These are phyloP conservation scores for Malurus elegans DNA, from an alignment of 2,113 vertebrate species.

Conservation along the genomic window DNA sequence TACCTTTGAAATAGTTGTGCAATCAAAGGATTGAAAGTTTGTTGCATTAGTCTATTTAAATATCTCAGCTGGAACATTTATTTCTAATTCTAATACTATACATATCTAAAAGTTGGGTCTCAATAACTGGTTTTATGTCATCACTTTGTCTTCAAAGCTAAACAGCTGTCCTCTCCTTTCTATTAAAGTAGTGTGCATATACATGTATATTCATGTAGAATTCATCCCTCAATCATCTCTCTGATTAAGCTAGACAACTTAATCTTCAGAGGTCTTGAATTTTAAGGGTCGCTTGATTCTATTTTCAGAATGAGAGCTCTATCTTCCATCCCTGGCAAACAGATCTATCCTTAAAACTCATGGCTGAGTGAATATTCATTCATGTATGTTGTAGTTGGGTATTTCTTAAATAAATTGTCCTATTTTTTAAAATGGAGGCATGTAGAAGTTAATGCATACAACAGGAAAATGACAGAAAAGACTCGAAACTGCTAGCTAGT, in stretches of 20 bases:
- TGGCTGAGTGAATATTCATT: neutral
- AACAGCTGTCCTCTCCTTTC: neutral
- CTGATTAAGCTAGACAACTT: neutral
- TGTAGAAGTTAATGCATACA: neutral
- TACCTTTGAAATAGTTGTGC: neutral
- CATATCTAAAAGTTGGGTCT: neutral
- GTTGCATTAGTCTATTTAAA: neutral
- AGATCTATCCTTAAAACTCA: neutral
- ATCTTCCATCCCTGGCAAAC: neutral
- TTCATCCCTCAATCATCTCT: neutral
- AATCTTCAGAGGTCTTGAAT: neutral
- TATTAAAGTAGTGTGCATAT: neutral
- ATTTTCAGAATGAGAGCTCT: slow-evolving; percentile 12
- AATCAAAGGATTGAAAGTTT: neutral
- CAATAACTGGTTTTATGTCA: neutral
- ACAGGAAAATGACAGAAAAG: neutral
- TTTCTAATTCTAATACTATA: neutral
- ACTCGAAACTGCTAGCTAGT: neutral
- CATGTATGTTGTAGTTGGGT: neutral
- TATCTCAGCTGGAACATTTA: neutral
- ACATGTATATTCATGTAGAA: neutral
- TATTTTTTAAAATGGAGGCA: neutral
- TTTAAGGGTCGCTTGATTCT: neutral
- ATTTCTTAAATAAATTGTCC: neutral
- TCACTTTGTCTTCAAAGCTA: neutral